phyloP scores from a whole-genome alignment of 2,113 vertebrate genomes.

The Isurus oxyrinchus region DNA sequence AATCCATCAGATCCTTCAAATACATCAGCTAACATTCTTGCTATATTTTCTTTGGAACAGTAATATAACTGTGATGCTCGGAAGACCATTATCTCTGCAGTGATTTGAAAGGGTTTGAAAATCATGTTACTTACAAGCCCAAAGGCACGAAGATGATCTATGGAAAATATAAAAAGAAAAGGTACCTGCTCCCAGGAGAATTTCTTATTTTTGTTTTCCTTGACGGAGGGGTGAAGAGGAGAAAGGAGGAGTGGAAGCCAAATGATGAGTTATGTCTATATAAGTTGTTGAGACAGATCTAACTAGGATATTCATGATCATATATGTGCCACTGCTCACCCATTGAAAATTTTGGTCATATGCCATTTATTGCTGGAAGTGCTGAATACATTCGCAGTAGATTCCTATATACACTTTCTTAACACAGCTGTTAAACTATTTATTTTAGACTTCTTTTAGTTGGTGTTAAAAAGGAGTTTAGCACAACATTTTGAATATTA shows the following conservation, averaged over 20 bases:
- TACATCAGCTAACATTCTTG: neutral
- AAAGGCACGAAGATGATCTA: neutral
- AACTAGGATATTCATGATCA: neutral
- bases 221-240: neutral
- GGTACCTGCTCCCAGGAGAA: neutral
- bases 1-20: neutral
- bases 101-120: conserved; percentile 20
- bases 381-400: neutral
- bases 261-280: neutral
- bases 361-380: neutral
- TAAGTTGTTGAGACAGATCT: neutral
- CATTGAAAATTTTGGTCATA: neutral
- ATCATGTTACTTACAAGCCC: neutral
- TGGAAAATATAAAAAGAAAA: conserved; percentile 16
- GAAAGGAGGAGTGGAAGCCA: neutral
- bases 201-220: neutral
- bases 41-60: neutral
- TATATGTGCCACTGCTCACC: neutral
- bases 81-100: neutral
- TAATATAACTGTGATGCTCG: neutral
- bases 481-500: neutral
- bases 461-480: neutral
- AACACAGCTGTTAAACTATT: neutral
- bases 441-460: neutral
- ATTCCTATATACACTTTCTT: neutral